These are phyloP conservation scores for Hypselothyrea guttata DNA, from an alignment of 2,888 invertebrate species.

Conservation along the genomic window DNA sequence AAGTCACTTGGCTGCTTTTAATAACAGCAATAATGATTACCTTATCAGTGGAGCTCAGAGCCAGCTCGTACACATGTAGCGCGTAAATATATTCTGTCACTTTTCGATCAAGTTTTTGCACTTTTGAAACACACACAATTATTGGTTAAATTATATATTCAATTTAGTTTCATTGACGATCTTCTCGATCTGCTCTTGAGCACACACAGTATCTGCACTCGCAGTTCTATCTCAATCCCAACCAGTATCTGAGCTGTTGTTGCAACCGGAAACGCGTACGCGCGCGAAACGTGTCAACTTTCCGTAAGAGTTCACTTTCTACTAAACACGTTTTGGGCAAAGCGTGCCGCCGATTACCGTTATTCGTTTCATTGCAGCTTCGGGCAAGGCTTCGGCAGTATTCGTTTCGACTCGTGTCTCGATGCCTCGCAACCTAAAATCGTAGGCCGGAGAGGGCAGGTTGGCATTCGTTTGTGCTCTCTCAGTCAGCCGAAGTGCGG, in stretches of 20 bases:
- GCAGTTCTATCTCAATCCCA: conserved; percentile 12
- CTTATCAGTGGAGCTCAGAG: conserved; percentile 12
- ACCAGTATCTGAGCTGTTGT: neutral
- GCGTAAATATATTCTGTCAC: neutral
- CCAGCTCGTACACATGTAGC: neutral
- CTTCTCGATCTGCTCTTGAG: no score
- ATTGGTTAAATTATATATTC: conserved; percentile 5
- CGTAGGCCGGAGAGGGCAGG: conserved; percentile 12
- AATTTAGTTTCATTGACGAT: neutral
- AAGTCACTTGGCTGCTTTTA: neutral
- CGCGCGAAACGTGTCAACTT: conserved; percentile 81
- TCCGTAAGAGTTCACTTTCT: conserved; percentile 81
- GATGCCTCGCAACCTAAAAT: conserved; percentile 1
- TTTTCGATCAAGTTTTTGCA: neutral
- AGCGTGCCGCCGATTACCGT: conserved; percentile 48
- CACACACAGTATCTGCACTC: conserved; percentile 1
- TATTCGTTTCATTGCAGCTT: conserved; percentile 19
- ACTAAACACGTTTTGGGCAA: conserved; percentile 80
- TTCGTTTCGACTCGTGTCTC: conserved; percentile 4
- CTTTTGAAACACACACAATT: conserved; percentile 4
- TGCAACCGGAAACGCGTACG: conserved; percentile 50
- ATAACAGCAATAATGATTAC: conserved; percentile 18
- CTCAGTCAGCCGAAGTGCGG: conserved; percentile 30
- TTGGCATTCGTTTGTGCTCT: conserved; percentile 6
- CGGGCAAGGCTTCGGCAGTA: conserved; percentile 31